Percentiles rank a stretch among this genome's conserved stretches.
Conservation (phyloP, 2,888 invertebrate genomes). For the Ceraclea dissimilis region DNA sequence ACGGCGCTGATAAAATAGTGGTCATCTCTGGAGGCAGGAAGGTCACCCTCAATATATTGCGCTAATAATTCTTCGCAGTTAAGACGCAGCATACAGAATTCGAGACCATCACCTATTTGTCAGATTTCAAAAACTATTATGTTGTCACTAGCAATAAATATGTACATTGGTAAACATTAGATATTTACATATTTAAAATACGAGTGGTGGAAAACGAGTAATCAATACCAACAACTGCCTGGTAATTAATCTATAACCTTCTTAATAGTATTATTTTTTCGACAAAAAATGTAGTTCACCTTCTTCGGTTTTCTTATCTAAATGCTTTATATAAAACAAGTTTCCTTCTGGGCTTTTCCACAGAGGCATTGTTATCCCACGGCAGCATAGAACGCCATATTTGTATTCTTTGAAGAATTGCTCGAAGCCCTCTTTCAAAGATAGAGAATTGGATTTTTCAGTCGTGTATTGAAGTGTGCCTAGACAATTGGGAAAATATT, state of each 20-base stretch:
- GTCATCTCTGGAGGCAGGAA: conserved; percentile 14
- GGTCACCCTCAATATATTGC: conserved; percentile 12
- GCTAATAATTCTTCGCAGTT: conserved; percentile 7
- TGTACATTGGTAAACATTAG: too few relatives aligned
- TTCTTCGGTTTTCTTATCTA: not conserved
- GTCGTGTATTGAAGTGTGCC: not conserved
- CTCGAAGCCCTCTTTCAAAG: not conserved
- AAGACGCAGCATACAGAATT: conserved; percentile 9
- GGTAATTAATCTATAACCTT: not conserved
- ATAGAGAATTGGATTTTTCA: not conserved
- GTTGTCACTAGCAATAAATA: too few relatives aligned
- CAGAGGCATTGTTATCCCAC: not conserved
- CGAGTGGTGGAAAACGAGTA: too few relatives aligned
- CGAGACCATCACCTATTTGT: conserved; percentile 4
- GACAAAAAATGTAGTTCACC: not conserved
- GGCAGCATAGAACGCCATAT: not conserved
- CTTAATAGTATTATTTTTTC: not conserved
- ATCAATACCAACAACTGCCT: not conserved
- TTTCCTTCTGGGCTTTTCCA: not conserved
- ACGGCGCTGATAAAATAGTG: conserved; percentile 11
- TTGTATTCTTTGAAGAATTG: not conserved
- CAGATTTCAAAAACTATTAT: not conserved
- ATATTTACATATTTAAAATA: too few relatives aligned
- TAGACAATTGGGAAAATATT: not conserved
- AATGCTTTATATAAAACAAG: not conserved